Percentiles rank a stretch among this genome's conserved stretches.
Conservation (phyloP, 2,797 vertebrate species). For the Acanthurus tractus region DNA sequence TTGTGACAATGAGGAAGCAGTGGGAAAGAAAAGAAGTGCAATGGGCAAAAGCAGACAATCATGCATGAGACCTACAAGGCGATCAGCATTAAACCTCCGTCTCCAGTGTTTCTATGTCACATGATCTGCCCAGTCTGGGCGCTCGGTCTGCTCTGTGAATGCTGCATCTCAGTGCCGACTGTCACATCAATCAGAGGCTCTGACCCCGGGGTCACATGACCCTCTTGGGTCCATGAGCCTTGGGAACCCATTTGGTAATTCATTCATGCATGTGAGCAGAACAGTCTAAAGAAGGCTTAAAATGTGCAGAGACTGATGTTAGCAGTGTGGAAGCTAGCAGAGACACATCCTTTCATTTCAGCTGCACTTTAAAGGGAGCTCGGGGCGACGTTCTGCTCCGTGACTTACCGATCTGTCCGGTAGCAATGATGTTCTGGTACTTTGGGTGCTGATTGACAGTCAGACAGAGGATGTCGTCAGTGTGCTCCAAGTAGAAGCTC, state of each 20-base stretch:
- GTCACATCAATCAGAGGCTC: neutral
- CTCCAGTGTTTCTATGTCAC: neutral
- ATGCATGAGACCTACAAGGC: conserved; percentile 37
- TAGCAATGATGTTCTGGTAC: conserved; percentile 95
- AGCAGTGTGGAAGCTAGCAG: no score
- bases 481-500: conserved; percentile 98
- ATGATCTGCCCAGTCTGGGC: neutral
- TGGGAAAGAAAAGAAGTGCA: conserved; percentile 87
- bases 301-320: no score
- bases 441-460: conserved; percentile 98
- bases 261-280: no score
- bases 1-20: conserved; percentile 90
- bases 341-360: no score
- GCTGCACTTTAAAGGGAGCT: no score
- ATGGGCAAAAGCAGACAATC: conserved; percentile 76
- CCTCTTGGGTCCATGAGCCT: neutral
- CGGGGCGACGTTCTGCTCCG: neutral
- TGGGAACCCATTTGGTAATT: no score
- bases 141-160: neutral
- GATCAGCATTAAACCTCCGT: neutral
- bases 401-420: conserved; percentile 94
- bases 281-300: no score
- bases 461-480: conserved; percentile 96
- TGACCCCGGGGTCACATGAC: no score
- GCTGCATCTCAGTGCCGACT: no score